These are phyloP conservation scores for Andricus grossulariae DNA, from an alignment of 1,140 invertebrate species.

Conservation along the genomic window DNA sequence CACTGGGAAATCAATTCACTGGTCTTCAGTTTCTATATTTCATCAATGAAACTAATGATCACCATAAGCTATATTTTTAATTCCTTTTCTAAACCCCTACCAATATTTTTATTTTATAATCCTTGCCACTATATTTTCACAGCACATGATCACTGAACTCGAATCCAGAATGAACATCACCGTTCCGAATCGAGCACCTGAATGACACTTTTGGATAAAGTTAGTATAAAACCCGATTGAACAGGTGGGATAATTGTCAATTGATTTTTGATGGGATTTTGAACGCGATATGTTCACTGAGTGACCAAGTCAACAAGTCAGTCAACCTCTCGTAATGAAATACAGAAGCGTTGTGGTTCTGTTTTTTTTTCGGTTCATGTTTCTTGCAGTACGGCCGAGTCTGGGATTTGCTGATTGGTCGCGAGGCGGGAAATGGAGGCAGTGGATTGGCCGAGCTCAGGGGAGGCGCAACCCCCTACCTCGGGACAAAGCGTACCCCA, in stretches of 20 bases:
- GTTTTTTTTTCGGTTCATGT: constrained; percentile 41
- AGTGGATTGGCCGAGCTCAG: constrained; percentile 59
- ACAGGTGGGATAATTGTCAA: neutral
- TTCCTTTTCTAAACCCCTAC: no score
- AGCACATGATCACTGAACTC: no score
- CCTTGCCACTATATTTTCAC: no score
- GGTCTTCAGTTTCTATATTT: no score
- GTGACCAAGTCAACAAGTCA: constrained; percentile 65
- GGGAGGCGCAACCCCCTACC: constrained; percentile 66
- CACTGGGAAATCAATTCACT: no score
- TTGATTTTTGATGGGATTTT: neutral
- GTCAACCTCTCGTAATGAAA: constrained; percentile 37
- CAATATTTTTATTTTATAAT: no score
- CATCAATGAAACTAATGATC: no score
- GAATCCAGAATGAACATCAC: no score
- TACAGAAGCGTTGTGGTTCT: constrained; percentile 38
- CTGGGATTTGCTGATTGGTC: constrained; percentile 58
- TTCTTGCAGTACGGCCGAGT: constrained; percentile 48
- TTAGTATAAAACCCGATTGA: neutral
- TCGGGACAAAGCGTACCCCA: constrained; percentile 13
- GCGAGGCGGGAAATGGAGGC: constrained; percentile 47
- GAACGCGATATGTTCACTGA: constrained; percentile 51
- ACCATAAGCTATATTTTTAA: no score
- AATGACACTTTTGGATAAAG: no score
- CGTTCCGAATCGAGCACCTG: no score